A percentile compares a stretch with the other conserved stretches of the same genome.
These are phyloP conservation scores for Rhea americana DNA, from an alignment of 2,113 vertebrate species.

Conservation along the genomic window DNA sequence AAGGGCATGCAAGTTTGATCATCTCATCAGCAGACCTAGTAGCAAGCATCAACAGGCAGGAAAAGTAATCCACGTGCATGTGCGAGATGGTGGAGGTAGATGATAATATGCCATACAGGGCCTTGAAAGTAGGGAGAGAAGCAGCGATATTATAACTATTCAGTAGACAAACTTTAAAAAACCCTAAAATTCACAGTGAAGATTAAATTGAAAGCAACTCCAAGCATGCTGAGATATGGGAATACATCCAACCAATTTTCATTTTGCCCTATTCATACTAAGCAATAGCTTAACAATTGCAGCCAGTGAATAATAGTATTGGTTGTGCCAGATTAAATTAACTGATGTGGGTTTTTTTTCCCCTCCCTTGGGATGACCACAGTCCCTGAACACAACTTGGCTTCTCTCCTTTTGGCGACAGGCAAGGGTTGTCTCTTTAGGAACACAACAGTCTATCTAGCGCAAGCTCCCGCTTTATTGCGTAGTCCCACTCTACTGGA, in stretches of 20 bases:
- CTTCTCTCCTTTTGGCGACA: constrained; percentile 22
- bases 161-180: neutral
- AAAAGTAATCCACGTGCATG: accelerated
- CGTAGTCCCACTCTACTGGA: neutral
- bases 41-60: neutral
- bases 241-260: constrained; percentile 35
- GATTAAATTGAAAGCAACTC: constrained; percentile 20
- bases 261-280: constrained; percentile 55
- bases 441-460: constrained; percentile 9
- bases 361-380: constrained; percentile 17
- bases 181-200: neutral
- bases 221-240: neutral
- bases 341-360: neutral
- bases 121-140: neutral
- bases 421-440: constrained; percentile 18
- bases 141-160: neutral
- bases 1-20: neutral
- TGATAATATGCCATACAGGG: neutral
- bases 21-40: accelerated
- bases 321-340: constrained; percentile 40
- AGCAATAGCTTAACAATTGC: constrained; percentile 40
- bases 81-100: neutral
- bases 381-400: neutral
- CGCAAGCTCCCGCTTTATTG: neutral
- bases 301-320: neutral